Base-by-base conservation (phyloP, 2,797 vertebrate species). In the Clarias pachynema region DNA sequence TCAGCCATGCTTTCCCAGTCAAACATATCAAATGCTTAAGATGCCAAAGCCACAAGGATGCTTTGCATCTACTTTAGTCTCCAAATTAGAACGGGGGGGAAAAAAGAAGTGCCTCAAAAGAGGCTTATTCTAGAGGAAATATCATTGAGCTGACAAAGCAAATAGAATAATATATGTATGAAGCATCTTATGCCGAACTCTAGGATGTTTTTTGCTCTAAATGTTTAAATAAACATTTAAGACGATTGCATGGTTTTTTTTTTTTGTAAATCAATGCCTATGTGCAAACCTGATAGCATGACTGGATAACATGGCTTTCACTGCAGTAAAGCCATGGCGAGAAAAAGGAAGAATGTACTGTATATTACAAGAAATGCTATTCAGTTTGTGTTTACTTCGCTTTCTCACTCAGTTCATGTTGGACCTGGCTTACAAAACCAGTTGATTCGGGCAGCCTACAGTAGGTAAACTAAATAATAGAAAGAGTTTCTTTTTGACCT, bases 1-100 rank as follows among this genome's bases (percentile, higher is more conserved):
- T 93, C 94, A 94, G 91, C 92, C 89, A 91, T 91, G 92, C 92
- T 93, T 94, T 94, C 92, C 89, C 82, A 93, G 91, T 93, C 93
- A 93, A 90, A 94, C 92, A 93, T 94, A 92, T 92, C 90, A 93
- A 93, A 94, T 93, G 86, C 89, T 91, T 90, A 89, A 92, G 90
- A 91, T 87, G 85, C 90, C 89, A 91, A 86, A 89, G 89, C 90
- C 91, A 93, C 91, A 93, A 94, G 91, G 90, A 90, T 87, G 90
- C 89, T 84, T 87, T 82, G 90, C 88, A 92, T 92, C 88, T 89
- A 82, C 87, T 91, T 90, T 88, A 85, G 87, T 91, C 89, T 90
- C 89, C 84, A 91, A 93, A 93, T 86, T 86, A 79, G 90, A 86
- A 90, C 88, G 86, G 83, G 59, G 80, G 29, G 20, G 72, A 82